These are phyloP conservation scores for Ciconia boyciana DNA, from an alignment of 2,113 vertebrate genomes.

Conservation along the genomic window DNA sequence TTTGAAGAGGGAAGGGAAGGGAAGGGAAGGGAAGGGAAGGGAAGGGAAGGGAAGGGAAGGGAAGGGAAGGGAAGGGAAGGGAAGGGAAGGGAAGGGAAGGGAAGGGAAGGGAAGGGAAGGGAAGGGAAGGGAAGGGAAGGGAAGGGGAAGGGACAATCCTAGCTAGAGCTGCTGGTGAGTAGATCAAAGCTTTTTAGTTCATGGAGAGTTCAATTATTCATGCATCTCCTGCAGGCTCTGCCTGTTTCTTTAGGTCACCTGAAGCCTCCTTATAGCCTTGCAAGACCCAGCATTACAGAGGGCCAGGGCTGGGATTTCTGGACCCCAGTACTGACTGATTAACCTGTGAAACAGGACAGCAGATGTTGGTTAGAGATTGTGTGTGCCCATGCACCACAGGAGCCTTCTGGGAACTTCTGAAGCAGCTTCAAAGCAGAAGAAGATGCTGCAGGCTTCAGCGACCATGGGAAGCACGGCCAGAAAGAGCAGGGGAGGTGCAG, in stretches of 20 bases:
- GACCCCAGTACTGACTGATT: no score
- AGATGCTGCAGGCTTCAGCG: neutral
- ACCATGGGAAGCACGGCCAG: accelerated
- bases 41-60: no score
- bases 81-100: no score
- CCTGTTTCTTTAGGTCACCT: neutral
- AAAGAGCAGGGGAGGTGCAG: neutral
- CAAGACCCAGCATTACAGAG: neutral
- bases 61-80: neutral
- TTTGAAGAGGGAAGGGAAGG: neutral
- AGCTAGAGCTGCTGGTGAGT: neutral
- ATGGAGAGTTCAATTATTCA: neutral
- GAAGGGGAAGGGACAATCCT: no score
- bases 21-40: neutral
- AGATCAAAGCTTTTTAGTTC: neutral
- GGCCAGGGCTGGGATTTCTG: neutral
- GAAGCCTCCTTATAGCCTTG: neutral
- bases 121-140: neutral
- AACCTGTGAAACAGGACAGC: neutral
- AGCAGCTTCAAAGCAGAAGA: neutral
- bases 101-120: neutral
- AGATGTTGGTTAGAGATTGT: neutral
- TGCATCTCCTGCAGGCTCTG: neutral
- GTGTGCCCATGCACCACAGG: neutral
- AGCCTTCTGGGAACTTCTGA: neutral